phyloP scores from a whole-genome alignment of 2,113 vertebrate genomes.

The Pangasianodon gigas region DNA sequence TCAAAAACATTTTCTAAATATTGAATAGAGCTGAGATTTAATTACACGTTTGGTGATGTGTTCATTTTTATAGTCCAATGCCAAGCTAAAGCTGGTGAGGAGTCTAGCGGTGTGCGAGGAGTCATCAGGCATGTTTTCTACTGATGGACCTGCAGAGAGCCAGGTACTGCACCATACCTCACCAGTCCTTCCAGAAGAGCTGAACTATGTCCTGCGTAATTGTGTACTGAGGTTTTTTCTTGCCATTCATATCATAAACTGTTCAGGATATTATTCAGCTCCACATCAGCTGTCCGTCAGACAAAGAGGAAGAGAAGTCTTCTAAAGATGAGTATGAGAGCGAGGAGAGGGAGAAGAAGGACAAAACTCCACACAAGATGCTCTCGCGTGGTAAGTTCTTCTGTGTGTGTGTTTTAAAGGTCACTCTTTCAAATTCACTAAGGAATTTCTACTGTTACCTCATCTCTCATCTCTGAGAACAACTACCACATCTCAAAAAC shows the following conservation, averaged over 20 bases:
- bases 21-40: background rate
- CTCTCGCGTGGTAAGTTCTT: constrained; percentile 87
- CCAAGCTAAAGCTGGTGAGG: constrained; percentile 94
- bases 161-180: constrained; percentile 70
- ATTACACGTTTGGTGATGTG: background rate
- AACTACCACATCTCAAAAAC: background rate
- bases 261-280: constrained; percentile 94
- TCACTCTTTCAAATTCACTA: background rate
- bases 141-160: constrained; percentile 85
- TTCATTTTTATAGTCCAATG: constrained; percentile 85
- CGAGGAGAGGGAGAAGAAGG: constrained; percentile 95
- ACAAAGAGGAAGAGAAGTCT: constrained; percentile 96
- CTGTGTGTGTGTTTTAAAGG: background rate
- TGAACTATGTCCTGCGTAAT: background rate
- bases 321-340: constrained; percentile 92
- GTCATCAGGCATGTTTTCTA: constrained; percentile 83
- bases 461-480: background rate
- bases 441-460: background rate
- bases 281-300: constrained; percentile 95
- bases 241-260: background rate
- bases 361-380: constrained; percentile 92
- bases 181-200: no score
- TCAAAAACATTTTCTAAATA: background rate
- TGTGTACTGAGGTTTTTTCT: background rate
- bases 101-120: constrained; percentile 98